phyloP scores from a whole-genome alignment of 2,888 invertebrate species.

The Hermaeophaga mercurialis region DNA sequence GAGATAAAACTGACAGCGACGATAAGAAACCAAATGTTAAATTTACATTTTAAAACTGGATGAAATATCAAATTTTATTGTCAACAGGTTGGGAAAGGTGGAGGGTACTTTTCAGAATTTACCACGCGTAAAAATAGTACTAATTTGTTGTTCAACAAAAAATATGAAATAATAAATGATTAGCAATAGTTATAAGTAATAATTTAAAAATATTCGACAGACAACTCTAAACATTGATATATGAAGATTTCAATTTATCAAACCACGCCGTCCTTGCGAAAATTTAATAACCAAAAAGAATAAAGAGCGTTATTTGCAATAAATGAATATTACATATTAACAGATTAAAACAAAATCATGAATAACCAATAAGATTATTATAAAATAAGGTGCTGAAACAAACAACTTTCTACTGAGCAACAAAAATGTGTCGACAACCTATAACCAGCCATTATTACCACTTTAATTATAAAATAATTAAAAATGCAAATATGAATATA shows the following conservation, averaged over 20 bases:
- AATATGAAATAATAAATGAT: too few relatives aligned
- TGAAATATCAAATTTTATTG: conserved; percentile 2
- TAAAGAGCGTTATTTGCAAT: neutral
- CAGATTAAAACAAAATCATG: neutral
- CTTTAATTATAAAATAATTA: conserved; percentile 2
- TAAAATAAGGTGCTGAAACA: neutral
- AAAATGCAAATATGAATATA: neutral
- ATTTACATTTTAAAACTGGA: neutral
- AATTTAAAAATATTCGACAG: neutral
- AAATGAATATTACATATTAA: too few relatives aligned
- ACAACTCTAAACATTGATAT: neutral
- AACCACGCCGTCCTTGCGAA: conserved; percentile 20
- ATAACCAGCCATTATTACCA: conserved; percentile 8
- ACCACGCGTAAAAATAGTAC: neutral
- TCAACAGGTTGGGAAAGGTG: conserved; percentile 25
- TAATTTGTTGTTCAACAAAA: neutral
- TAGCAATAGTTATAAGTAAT: neutral
- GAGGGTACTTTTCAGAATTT: conserved; percentile 12
- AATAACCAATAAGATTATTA: neutral
- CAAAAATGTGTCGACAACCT: conserved; percentile 9
- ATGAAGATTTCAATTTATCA: conserved; percentile 8
- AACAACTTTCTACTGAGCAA: conserved; percentile 8
- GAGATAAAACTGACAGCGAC: conserved; percentile 12
- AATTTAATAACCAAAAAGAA: neutral
- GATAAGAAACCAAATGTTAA: conserved; percentile 13